Percentiles rank a stretch among this genome's conserved stretches.
Conservation (phyloP, 2,888 invertebrate genomes). For the Ctenicera cuprea region DNA sequence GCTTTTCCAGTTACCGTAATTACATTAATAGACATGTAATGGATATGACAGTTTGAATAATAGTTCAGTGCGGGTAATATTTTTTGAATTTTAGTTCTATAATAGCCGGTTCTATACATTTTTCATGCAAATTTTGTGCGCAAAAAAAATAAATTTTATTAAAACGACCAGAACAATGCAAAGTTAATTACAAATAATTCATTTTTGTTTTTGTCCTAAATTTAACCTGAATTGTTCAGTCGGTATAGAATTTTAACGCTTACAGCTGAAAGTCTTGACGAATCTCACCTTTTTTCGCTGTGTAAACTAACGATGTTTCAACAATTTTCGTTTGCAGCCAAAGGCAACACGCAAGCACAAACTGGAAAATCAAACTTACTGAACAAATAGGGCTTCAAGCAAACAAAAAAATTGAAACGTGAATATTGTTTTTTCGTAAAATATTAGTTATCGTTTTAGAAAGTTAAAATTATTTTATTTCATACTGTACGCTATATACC, state of each 20-base stretch:
- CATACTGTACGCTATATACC: no score
- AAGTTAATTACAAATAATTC: not conserved
- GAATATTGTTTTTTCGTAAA: no score
- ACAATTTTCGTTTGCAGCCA: not conserved
- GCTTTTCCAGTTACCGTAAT: conserved; percentile 19
- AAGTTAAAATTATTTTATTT: no score
- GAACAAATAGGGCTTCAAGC: not conserved
- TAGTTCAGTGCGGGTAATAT: not conserved
- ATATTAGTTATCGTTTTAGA: no score
- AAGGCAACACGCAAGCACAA: not conserved
- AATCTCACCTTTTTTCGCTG: not conserved
- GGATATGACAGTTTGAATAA: conserved; percentile 15
- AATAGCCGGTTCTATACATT: no score
- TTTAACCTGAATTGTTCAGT: not conserved
- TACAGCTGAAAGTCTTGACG: not conserved
- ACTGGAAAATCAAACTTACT: conserved; percentile 1
- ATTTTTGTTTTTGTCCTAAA: not conserved
- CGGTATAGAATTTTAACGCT: not conserved
- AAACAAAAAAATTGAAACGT: not conserved
- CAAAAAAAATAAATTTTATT: not conserved
- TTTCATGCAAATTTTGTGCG: no score
- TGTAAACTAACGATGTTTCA: conserved; percentile 2
- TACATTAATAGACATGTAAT: conserved; percentile 25
- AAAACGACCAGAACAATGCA: not conserved
- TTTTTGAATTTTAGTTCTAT: not conserved